These are phyloP conservation scores for Pan troglodytes DNA, from an alignment of 2,113 vertebrate genomes.

Conservation along the genomic window NHGRI_mPanTro3-v2.1_pri NC_072410.2:104173001-104173500, in stretches of 20 bases:
- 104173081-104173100: neutral
- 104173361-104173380: neutral
- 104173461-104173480: neutral
- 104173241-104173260: neutral
- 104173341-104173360: neutral
- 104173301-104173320: neutral
- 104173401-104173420: neutral
- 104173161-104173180: neutral
- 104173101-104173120: neutral
- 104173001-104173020: neutral
- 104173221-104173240: neutral
- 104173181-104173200: neutral
- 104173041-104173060: neutral
- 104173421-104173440: constrained; percentile 15
- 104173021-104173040: neutral
- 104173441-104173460: neutral
- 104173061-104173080: neutral
- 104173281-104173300: neutral
- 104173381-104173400: neutral
- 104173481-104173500: constrained; percentile 11
- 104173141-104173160: neutral
- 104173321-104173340: neutral
- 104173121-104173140: neutral
- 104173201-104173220: neutral
- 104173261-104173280: neutral